Evolutionary conservation across 2,797 vertebrate species (phyloP).

Genomic region (Girardinus metallicus): DNA sequence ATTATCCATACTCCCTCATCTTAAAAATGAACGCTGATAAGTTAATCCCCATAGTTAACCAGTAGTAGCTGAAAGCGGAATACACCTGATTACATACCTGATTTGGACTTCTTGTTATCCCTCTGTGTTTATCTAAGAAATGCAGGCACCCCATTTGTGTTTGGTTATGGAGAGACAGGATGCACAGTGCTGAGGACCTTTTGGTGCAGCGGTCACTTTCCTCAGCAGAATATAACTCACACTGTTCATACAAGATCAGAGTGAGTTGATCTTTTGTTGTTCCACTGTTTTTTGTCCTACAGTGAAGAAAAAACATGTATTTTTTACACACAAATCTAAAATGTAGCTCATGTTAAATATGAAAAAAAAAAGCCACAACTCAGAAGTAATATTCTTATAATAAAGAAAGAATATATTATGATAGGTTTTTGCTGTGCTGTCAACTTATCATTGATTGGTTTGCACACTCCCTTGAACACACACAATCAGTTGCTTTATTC

Average conservation of each 20-base stretch:
- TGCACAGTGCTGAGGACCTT: background rate
- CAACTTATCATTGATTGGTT: conserved; percentile 41
- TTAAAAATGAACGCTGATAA: background rate
- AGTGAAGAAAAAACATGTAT: background rate
- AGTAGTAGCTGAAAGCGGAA: background rate
- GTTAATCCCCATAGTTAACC: background rate
- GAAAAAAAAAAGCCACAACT: background rate
- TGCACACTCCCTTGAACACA: conserved; percentile 10
- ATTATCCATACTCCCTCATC: no score
- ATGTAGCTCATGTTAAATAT: background rate
- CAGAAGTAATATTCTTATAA: background rate
- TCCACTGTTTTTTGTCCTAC: background rate
- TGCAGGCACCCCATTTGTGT: background rate
- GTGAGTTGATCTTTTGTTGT: no score
- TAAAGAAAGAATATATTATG: background rate
- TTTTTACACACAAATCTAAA: background rate
- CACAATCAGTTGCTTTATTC: background rate
- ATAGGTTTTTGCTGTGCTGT: conserved; percentile 19
- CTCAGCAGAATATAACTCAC: conserved; percentile 8
- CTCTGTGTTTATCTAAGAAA: background rate
- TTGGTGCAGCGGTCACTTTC: background rate
- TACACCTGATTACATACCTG: no score
- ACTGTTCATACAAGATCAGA: background rate
- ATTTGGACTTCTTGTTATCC: background rate
- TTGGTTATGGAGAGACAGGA: background rate